phyloP scores from a whole-genome alignment of 1,140 invertebrate species.

The Pseudomyrmex dendroicus region DNA sequence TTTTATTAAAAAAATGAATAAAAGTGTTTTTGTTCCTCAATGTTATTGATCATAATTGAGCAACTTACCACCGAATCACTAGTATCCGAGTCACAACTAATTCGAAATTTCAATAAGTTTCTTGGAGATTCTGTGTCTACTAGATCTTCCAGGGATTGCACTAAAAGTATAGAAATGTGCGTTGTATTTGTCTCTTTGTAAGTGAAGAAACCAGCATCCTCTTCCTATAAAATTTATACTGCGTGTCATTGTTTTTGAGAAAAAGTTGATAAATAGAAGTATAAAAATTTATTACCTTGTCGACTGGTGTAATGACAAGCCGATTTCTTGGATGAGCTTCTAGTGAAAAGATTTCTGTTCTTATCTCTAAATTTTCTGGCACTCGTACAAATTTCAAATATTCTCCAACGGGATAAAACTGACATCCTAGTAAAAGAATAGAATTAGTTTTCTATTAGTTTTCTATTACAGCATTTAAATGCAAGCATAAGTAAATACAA shows the following conservation, averaged over 20 bases:
- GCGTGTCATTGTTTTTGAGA: neutral
- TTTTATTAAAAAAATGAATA: too few species aligned
- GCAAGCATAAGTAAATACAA: too few species aligned
- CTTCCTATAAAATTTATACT: slow-evolving; percentile 82
- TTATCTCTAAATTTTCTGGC: slow-evolving; percentile 89
- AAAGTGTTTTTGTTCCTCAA: too few species aligned
- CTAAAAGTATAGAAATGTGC: slow-evolving; percentile 89
- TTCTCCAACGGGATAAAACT: slow-evolving; percentile 91
- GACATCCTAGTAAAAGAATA: slow-evolving; percentile 88
- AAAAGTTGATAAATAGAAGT: neutral
- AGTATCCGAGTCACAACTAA: slow-evolving; percentile 85
- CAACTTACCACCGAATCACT: slow-evolving; percentile 82
- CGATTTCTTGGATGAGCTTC: slow-evolving; percentile 91
- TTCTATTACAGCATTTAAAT: too few species aligned
- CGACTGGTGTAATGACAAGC: slow-evolving; percentile 89
- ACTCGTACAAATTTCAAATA: slow-evolving; percentile 91
- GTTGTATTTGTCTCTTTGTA: slow-evolving; percentile 90
- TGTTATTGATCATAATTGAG: neutral
- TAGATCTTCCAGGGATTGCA: slow-evolving; percentile 90
- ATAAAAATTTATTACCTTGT: slow-evolving; percentile 84
- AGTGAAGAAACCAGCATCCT: slow-evolving; percentile 90
- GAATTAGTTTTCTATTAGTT: too few species aligned
- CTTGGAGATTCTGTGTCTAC: slow-evolving; percentile 92
- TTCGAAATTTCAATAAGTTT: slow-evolving; percentile 93
- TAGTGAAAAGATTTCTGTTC: slow-evolving; percentile 89